Percentiles rank a stretch among this genome's conserved stretches.
Conservation (phyloP, 1,140 invertebrate species). For the Solenopsis invicta region DNA sequence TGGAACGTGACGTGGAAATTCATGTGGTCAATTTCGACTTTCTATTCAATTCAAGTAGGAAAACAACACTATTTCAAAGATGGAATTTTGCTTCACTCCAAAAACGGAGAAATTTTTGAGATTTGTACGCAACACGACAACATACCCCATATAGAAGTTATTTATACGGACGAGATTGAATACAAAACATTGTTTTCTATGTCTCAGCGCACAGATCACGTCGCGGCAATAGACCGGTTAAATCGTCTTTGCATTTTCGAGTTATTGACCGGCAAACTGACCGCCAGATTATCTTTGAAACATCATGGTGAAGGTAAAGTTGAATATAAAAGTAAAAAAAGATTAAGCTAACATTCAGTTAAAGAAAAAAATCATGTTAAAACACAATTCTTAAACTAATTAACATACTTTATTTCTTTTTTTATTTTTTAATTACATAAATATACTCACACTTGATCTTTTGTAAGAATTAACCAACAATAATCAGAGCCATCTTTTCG, state of each 20-base stretch:
- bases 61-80: constrained; percentile 66
- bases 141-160: constrained; percentile 68
- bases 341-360: not conserved
- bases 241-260: constrained; percentile 74
- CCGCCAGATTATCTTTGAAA: constrained; percentile 30
- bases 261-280: constrained; percentile 68
- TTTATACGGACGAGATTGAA: constrained; percentile 56
- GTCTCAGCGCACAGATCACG: constrained; percentile 55
- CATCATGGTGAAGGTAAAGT: constrained; percentile 66
- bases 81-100: constrained; percentile 70
- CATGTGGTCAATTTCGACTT: constrained; percentile 71
- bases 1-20: constrained; percentile 63
- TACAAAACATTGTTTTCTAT: constrained; percentile 69
- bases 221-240: constrained; percentile 68
- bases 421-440: not conserved
- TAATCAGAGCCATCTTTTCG: constrained; percentile 27
- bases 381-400: not conserved
- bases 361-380: not conserved
- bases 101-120: constrained; percentile 74
- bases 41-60: constrained; percentile 64
- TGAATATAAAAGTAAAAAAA: not conserved
- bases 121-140: constrained; percentile 59
- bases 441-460: not conserved
- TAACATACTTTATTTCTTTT: not conserved
- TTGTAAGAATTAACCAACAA: not conserved